A percentile compares a stretch with the other conserved stretches of the same genome.
phyloP scores from a whole-genome alignment of 2,797 vertebrate species.

The Glyptemys insculpta region DNA sequence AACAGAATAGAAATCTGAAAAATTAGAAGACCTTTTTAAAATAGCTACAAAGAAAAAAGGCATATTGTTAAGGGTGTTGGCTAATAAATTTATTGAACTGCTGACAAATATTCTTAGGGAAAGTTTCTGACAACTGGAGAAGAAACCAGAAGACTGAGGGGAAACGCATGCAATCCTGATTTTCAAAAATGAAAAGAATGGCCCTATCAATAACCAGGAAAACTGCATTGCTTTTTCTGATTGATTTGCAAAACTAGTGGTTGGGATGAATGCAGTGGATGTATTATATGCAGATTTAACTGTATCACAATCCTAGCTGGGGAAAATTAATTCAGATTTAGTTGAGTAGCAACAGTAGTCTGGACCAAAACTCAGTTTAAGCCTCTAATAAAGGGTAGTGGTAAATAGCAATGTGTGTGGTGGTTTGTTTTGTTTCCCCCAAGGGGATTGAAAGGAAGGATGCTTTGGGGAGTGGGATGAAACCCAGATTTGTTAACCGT shows the following conservation, averaged over 20 bases:
- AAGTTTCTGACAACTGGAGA: background rate
- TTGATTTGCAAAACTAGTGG: background rate
- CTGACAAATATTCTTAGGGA: background rate
- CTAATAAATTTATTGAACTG: background rate
- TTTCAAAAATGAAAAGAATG: background rate
- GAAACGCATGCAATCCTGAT: background rate
- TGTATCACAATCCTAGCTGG: background rate
- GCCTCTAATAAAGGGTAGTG: background rate
- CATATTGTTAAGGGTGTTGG: background rate
- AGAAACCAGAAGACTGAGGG: background rate
- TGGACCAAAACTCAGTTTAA: background rate
- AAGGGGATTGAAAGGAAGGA: background rate
- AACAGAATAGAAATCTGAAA: background rate
- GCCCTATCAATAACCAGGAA: background rate
- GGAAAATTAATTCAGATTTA: background rate
- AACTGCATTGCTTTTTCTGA: background rate
- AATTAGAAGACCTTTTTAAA: background rate
- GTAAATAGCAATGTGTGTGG: background rate
- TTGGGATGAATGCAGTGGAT: background rate
- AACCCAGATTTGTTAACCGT: background rate
- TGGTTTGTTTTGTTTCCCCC: background rate
- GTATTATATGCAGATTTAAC: background rate
- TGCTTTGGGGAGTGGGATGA: background rate
- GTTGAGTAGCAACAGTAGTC: background rate
- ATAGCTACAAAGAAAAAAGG: background rate